These are phyloP conservation scores for Petrophora chlorosata DNA, from an alignment of 2,888 invertebrate genomes.

Conservation along the genomic window DNA sequence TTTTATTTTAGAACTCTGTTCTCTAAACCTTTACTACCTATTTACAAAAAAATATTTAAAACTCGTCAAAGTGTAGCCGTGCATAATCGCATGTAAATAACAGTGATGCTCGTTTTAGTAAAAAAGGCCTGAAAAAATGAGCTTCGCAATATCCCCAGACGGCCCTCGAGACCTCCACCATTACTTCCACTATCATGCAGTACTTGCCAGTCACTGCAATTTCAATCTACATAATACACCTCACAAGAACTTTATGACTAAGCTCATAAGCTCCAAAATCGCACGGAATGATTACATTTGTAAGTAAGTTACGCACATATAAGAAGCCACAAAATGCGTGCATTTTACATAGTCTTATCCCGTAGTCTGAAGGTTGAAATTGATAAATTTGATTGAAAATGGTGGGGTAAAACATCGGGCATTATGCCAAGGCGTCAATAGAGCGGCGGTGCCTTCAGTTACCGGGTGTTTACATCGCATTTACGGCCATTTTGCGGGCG, in stretches of 20 bases:
- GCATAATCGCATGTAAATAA: conserved; percentile 18
- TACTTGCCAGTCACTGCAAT: conserved; percentile 38
- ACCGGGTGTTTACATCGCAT: conserved; percentile 48
- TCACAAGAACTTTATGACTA: not conserved
- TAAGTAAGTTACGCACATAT: conserved; percentile 14
- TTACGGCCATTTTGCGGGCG: conserved; percentile 42
- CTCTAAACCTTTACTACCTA: no score
- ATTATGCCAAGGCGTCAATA: conserved; percentile 49
- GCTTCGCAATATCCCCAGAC: conserved; percentile 42
- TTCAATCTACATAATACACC: conserved; percentile 23
- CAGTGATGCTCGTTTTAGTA: not conserved
- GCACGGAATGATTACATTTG: not conserved
- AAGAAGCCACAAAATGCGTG: conserved; percentile 6
- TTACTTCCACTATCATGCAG: conserved; percentile 45
- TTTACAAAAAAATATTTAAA: no score
- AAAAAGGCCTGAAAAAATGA: conserved; percentile 30
- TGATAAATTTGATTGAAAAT: not conserved
- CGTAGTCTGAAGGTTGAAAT: conserved; percentile 13
- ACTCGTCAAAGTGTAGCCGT: not conserved
- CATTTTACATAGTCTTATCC: conserved; percentile 4
- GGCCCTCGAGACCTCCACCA: conserved; percentile 45
- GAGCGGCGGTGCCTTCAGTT: conserved; percentile 39
- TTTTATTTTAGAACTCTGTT: no score
- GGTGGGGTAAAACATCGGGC: conserved; percentile 35
- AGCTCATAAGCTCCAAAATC: conserved; percentile 8